Evolutionary conservation across 2,113 vertebrate species (phyloP).

Genomic region (Pholis gunnellus): DNA sequence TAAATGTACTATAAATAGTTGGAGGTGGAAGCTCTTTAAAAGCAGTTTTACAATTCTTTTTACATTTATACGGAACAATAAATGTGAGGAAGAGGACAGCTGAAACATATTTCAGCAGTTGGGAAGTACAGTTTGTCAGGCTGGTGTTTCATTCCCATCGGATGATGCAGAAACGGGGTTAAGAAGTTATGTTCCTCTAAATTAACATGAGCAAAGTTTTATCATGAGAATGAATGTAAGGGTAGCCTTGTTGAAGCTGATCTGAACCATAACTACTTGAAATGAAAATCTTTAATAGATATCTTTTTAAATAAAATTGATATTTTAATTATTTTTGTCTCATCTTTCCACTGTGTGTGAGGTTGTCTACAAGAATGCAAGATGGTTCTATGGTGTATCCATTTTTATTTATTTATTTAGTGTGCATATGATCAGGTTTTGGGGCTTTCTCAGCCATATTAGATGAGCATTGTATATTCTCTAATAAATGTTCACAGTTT

Average conservation of each 20-base stretch:
- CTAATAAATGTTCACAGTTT: background rate
- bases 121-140: background rate
- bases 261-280: slow-evolving; percentile 29
- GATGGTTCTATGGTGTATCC: background rate
- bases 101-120: background rate
- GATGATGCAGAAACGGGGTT: background rate
- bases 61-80: background rate
- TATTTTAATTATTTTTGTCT: slow-evolving; percentile 46
- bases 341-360: slow-evolving; percentile 7
- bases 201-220: slow-evolving; percentile 4
- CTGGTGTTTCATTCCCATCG: background rate
- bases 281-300: slow-evolving; percentile 24
- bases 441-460: background rate
- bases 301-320: slow-evolving; percentile 60
- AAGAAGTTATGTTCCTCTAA: background rate
- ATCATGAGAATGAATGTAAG: slow-evolving; percentile 6
- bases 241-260: background rate
- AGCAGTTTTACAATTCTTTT: background rate
- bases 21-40: background rate
- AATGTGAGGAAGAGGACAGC: background rate
- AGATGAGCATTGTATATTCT: background rate
- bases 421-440: background rate
- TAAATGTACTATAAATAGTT: background rate
- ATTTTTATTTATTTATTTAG: background rate
- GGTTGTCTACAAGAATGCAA: background rate